Evolutionary conservation across 2,113 vertebrate genomes (phyloP).

Genomic region (Sinocyclocheilus anshuiensis): DNA sequence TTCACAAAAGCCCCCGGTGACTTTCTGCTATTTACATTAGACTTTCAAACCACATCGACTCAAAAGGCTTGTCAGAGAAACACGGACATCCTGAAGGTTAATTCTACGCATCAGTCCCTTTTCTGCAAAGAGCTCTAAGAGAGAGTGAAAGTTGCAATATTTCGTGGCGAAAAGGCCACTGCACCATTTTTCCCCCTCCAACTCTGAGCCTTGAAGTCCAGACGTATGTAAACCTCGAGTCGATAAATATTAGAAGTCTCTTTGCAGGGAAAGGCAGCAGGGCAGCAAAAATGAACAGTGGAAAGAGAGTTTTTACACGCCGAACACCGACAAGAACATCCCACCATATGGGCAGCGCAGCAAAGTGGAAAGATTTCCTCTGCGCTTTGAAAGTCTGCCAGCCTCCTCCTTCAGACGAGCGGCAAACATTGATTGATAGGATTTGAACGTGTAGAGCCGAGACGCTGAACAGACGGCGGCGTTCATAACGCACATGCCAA

Average conservation of each 20-base stretch:
- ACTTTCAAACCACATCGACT: background rate
- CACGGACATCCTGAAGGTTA: constrained; percentile 5
- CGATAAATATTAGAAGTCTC: constrained; percentile 29
- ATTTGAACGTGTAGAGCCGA: constrained; percentile 15
- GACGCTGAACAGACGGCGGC: constrained; percentile 24
- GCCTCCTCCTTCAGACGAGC: constrained; percentile 23
- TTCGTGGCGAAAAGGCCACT: background rate
- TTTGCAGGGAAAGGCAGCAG: constrained; percentile 11
- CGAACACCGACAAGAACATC: constrained; percentile 11
- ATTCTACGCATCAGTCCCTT: constrained; percentile 29
- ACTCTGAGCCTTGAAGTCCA: background rate
- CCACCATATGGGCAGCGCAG: constrained; percentile 40
- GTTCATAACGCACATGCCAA: constrained; percentile 25
- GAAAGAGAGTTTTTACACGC: constrained; percentile 6
- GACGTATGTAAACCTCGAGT: background rate
- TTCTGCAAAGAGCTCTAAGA: constrained; percentile 3
- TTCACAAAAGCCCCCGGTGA: background rate
- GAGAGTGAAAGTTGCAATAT: constrained; percentile 1
- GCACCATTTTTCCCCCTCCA: background rate
- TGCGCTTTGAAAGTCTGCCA: constrained; percentile 43
- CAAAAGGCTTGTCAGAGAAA: background rate
- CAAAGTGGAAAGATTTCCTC: constrained; percentile 46
- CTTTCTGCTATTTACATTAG: constrained; percentile 17
- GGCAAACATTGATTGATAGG: constrained; percentile 37
- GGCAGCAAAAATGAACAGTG: constrained; percentile 12